Conservation (phyloP, 2,113 vertebrate genomes). For the Empidonax alnorum region DNA sequence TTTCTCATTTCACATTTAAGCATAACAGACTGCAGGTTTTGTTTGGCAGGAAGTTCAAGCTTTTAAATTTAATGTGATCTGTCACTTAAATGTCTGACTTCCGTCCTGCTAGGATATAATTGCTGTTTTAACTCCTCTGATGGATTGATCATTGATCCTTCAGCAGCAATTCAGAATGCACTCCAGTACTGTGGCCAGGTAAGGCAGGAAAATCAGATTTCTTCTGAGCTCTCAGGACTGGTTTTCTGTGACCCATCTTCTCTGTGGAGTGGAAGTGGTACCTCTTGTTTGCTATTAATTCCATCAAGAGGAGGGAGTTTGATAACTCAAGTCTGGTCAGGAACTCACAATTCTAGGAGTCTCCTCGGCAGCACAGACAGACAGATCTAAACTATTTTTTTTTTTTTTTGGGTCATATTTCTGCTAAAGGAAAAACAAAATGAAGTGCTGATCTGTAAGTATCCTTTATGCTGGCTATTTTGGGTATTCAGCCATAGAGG, state of each 20-base stretch:
- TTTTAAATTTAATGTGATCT: neutral
- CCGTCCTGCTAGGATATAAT: neutral
- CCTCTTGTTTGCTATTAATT: neutral
- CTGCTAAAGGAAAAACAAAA: neutral
- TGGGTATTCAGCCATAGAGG: slow-evolving; percentile 37
- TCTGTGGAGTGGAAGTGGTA: neutral
- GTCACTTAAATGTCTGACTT: neutral
- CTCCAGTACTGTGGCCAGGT: neutral
- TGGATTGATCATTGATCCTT: neutral
- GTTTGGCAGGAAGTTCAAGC: neutral
- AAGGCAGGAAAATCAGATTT: neutral
- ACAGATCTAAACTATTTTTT: neutral
- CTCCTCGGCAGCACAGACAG: accelerated
- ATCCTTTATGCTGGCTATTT: neutral
- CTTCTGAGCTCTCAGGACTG: neutral
- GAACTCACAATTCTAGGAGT: neutral
- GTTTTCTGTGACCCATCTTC: neutral
- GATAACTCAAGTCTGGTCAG: neutral
- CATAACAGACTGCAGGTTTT: neutral
- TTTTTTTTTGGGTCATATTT: neutral
- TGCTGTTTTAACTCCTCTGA: neutral
- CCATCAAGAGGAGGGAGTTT: neutral
- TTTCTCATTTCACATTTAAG: neutral
- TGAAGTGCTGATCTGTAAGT: neutral
- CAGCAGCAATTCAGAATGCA: neutral